Evolutionary conservation across 2,888 invertebrate genomes (phyloP).

Genomic region (Onchidella celtica): DNA sequence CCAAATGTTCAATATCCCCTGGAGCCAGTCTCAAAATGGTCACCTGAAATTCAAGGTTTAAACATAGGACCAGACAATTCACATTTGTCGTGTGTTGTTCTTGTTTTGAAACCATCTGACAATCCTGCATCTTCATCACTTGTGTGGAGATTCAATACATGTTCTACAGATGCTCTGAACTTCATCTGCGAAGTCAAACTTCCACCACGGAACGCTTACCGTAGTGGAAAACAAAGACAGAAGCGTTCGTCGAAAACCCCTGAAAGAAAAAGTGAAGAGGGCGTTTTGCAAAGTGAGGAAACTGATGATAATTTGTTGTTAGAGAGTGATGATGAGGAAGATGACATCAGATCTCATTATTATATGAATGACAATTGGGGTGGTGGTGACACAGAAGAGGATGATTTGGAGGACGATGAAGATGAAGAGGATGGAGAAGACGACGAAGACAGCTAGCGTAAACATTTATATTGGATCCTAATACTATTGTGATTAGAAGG

Average conservation of each 20-base stretch:
- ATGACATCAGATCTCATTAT: no score
- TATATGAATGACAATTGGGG: no score
- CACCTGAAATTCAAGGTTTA: not conserved
- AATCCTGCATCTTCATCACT: not conserved
- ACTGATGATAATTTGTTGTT: no score
- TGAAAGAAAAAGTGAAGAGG: no score
- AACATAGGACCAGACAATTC: not conserved
- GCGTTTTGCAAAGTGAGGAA: no score
- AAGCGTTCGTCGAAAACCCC: constrained; percentile 12
- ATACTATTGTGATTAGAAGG: no score
- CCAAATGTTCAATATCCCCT: no score
- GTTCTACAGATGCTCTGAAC: not conserved
- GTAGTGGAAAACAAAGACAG: not conserved
- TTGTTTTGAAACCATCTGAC: not conserved
- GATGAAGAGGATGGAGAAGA: not conserved
- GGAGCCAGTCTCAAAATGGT: no score
- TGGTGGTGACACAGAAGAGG: no score
- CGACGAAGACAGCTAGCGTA: no score
- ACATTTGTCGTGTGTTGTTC: constrained; percentile 15
- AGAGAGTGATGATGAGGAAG: no score
- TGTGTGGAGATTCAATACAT: constrained; percentile 4
- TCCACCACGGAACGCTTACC: not conserved
- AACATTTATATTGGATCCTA: no score
- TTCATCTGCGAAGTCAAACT: constrained; percentile 27
- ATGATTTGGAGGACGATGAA: not conserved